phyloP scores from a whole-genome alignment of 1,140 invertebrate species.

The Zaprionus tsacasi region DNA sequence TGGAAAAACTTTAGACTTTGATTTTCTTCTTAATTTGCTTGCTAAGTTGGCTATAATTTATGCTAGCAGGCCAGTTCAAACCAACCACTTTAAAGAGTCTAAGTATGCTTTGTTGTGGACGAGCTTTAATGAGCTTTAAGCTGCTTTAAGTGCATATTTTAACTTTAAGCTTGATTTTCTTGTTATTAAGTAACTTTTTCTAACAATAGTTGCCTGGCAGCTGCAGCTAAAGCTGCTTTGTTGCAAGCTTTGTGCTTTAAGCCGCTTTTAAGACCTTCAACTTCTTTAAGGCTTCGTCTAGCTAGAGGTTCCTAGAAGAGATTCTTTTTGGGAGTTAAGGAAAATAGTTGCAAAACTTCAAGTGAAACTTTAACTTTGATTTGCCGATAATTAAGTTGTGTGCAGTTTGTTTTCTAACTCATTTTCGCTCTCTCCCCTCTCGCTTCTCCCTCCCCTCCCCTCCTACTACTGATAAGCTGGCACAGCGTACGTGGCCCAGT shows the following conservation, averaged over 20 bases:
- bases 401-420: constrained; percentile 7
- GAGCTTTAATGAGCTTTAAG: not conserved
- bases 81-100: too few relatives aligned
- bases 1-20: too few relatives aligned
- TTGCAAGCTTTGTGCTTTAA: constrained; percentile 1
- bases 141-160: too few relatives aligned
- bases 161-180: too few relatives aligned
- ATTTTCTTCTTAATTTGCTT: too few relatives aligned
- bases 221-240: not conserved
- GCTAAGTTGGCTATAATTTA: too few relatives aligned
- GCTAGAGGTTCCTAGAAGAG: not conserved
- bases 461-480: not conserved
- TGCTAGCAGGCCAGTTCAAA: too few relatives aligned
- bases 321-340: not conserved
- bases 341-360: not conserved
- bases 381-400: constrained; percentile 5
- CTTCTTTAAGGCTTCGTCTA: not conserved
- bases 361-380: constrained; percentile 6
- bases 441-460: not conserved
- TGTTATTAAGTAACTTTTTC: not conserved
- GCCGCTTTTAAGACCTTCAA: not conserved
- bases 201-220: not conserved
- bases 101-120: not conserved
- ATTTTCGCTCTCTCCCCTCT: not conserved
- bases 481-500: constrained; percentile 22